Percentiles rank a stretch among this genome's conserved stretches.
Evolutionary conservation across 2,888 invertebrate genomes (phyloP).

Genomic region (Parnassius glacialis): DNA sequence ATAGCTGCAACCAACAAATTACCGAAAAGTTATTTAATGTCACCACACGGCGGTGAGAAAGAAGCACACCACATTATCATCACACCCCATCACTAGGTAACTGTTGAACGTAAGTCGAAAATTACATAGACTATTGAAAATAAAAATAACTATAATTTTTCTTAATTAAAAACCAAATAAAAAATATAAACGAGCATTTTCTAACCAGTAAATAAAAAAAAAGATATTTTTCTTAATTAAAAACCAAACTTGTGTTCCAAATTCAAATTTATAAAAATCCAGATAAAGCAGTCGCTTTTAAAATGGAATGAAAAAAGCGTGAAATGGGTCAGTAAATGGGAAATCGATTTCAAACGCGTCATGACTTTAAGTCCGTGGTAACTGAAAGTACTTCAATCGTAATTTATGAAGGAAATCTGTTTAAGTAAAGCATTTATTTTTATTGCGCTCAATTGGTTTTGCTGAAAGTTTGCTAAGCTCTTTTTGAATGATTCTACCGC

Average conservation of each 20-base stretch:
- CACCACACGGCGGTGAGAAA: no score
- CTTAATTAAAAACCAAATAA: no score
- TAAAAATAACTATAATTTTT: no score
- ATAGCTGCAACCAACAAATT: no score
- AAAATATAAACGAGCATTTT: no score
- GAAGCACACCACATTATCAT: no score
- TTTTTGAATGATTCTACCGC: no score
- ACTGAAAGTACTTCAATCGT: conserved; percentile 3
- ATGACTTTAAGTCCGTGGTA: conserved; percentile 2
- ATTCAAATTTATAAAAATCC: conserved; percentile 17
- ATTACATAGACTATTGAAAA: no score
- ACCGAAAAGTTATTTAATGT: no score
- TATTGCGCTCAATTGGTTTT: background rate
- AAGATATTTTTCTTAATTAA: background rate
- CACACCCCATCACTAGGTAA: no score
- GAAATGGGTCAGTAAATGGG: conserved; percentile 6
- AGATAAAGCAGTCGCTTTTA: conserved; percentile 2
- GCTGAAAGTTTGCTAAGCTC: background rate
- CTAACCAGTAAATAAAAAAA: no score
- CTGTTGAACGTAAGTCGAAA: no score
- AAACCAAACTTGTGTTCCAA: conserved; percentile 1
- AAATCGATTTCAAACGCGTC: conserved; percentile 8
- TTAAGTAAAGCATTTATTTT: background rate
- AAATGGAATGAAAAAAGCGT: conserved; percentile 11
- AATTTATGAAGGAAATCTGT: conserved; percentile 1